Evolutionary conservation across 2,888 invertebrate species (phyloP).

Genomic region (Neuroscelio doddi): DNA sequence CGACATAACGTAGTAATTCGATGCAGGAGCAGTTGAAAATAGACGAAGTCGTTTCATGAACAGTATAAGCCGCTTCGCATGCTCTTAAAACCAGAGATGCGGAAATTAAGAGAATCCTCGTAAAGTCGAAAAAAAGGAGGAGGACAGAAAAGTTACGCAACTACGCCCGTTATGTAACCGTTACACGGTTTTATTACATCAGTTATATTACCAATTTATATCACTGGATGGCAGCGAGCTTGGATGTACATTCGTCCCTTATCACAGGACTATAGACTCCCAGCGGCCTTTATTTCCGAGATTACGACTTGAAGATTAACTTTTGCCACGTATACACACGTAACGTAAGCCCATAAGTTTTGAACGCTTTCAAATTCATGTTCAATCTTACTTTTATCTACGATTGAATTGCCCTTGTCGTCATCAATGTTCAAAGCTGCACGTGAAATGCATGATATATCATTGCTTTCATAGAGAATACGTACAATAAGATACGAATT

Average conservation of each 20-base stretch:
- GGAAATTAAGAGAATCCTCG: conserved; percentile 43
- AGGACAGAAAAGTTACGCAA: conserved; percentile 36
- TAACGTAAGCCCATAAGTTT: background rate
- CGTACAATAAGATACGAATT: no score
- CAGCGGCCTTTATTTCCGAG: conserved; percentile 43
- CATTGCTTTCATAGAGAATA: background rate
- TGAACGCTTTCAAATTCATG: conserved; percentile 8
- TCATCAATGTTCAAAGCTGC: conserved; percentile 23
- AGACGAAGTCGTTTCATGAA: no score
- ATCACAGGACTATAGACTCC: conserved; percentile 16
- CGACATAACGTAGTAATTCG: no score
- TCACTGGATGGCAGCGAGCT: conserved; percentile 42
- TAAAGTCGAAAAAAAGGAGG: conserved; percentile 38
- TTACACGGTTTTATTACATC: conserved; percentile 49
- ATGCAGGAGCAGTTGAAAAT: no score
- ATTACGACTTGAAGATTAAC: conserved; percentile 53
- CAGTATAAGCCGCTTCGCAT: conserved; percentile 5
- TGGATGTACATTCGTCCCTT: conserved; percentile 8
- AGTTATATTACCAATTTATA: conserved; percentile 52
- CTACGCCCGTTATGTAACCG: conserved; percentile 34
- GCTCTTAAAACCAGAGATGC: conserved; percentile 29
- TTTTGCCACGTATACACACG: conserved; percentile 34
- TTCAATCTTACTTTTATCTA: conserved; percentile 30
- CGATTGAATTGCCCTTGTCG: conserved; percentile 24
- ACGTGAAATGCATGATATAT: conserved; percentile 18